These are phyloP conservation scores for Corella eumyota DNA, from an alignment of 23 tunicate species.

Conservation along the genomic window DNA sequence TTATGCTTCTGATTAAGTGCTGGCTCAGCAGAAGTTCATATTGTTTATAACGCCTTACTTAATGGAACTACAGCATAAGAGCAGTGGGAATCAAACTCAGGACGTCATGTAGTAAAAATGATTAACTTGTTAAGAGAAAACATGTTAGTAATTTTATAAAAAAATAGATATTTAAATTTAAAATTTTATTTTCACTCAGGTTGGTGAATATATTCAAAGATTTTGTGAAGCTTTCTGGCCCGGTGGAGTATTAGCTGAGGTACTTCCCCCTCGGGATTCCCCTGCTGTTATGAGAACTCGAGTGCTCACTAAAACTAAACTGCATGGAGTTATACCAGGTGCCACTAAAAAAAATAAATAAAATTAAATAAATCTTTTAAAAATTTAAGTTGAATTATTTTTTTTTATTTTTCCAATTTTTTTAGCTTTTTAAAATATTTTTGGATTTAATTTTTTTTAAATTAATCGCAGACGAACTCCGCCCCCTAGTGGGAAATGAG, in stretches of 20 bases:
- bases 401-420: not conserved
- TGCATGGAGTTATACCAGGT: slow-evolving; percentile 88
- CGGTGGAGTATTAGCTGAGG: slow-evolving; percentile 72
- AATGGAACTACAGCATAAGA: no score
- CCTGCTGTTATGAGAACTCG: slow-evolving; percentile 50
- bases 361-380: not conserved
- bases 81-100: no score
- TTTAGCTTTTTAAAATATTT: slow-evolving; percentile 1
- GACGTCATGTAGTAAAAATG: no score
- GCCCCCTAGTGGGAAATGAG: slow-evolving; percentile 73
- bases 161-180: no score
- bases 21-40: no score
- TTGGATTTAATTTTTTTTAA: not conserved
- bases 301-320: slow-evolving; percentile 76
- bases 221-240: slow-evolving; percentile 86
- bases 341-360: not conserved
- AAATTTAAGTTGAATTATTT: not conserved
- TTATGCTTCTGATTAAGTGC: no score
- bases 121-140: no score
- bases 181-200: no score
- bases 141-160: no score
- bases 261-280: slow-evolving; percentile 23
- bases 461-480: slow-evolving; percentile 42
- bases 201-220: slow-evolving; percentile 42
- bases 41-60: no score